Conservation (phyloP, 2,113 vertebrate genomes). For the Thomomys bottae region DNA sequence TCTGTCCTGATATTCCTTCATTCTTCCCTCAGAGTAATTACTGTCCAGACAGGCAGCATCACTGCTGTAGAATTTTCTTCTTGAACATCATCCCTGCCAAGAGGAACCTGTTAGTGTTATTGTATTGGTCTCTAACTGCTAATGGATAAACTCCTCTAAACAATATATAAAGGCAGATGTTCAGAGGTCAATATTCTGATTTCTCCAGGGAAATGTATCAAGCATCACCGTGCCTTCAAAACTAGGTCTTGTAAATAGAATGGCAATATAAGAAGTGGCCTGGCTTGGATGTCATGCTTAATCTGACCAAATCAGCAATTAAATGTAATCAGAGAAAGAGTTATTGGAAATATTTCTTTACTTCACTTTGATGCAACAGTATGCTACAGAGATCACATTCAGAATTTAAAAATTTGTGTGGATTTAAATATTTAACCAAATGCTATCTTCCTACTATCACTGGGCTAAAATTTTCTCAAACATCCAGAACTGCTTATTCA, state of each 20-base stretch:
- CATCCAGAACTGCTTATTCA: slow-evolving; percentile 35
- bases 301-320: slow-evolving; percentile 14
- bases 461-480: slow-evolving; percentile 50
- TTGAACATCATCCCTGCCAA: not conserved
- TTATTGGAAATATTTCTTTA: not conserved
- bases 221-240: not conserved
- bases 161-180: slow-evolving; percentile 4
- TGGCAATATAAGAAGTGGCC: not conserved
- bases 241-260: not conserved
- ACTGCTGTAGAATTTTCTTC: not conserved
- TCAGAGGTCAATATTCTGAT: slow-evolving; percentile 39
- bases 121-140: not conserved
- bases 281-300: not conserved
- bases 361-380: slow-evolving; percentile 52
- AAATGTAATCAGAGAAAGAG: slow-evolving; percentile 51
- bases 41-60: slow-evolving; percentile 14
- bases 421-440: slow-evolving; percentile 78
- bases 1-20: not conserved
- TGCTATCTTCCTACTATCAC: slow-evolving; percentile 50
- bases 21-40: not conserved
- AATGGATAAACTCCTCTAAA: not conserved
- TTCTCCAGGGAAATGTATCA: not conserved
- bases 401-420: slow-evolving; percentile 52
- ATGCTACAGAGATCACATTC: slow-evolving; percentile 54
- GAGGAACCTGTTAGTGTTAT: not conserved